Evolutionary conservation across 2,113 vertebrate species (phyloP), one percentile per base, ranked within the genome.

Genomic region (Xenopus borealis): DNA sequence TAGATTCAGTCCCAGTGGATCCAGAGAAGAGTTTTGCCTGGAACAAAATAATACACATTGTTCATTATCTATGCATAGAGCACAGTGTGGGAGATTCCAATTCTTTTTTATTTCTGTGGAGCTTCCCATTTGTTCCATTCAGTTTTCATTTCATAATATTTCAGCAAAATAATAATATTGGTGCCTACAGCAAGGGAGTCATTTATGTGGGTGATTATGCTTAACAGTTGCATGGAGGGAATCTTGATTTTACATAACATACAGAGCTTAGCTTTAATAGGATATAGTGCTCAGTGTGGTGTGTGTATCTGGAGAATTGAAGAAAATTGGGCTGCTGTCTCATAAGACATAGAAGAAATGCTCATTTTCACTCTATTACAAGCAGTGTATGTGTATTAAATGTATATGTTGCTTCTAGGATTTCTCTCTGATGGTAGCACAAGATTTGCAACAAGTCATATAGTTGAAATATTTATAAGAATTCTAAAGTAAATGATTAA

Each of bases 31-130:
- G 16, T 55, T 16, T n/a, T n/a, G 14, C 16, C 9, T 55, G 14
- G 3, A 55, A 55, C 17, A 55, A 55, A 71, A 62, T 45, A 27
- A 18, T 44, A 33, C 16, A 27, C 69, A 59, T 61, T 50, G 69
- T 62, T 45, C 69, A 71, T 71, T 62, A 71, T 71, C 62, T 62
- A 71, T 71, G 47, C 69, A 33, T 59, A 6, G 13, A 45, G 59
- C 55, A 9, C 57, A 62, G 16, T 12, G 47, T 57, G 44, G 44
- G 57, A 62, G 30, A 40, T 46, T 62, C 62, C 46, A 27, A 27
- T 46, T 44, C 20, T 18, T 55, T 45, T 50, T 11, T 46, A 30
- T 23, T 50, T 47, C 13, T 17, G 10, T 20, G 46, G 44, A 50
- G 40, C 46, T 62, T 71, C 23, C 59, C 20, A 62, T 62, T 62